Percentiles rank a stretch among this genome's conserved stretches.
Conservation (phyloP, 1,140 invertebrate genomes). For the Trichonephila inaurata region DNA sequence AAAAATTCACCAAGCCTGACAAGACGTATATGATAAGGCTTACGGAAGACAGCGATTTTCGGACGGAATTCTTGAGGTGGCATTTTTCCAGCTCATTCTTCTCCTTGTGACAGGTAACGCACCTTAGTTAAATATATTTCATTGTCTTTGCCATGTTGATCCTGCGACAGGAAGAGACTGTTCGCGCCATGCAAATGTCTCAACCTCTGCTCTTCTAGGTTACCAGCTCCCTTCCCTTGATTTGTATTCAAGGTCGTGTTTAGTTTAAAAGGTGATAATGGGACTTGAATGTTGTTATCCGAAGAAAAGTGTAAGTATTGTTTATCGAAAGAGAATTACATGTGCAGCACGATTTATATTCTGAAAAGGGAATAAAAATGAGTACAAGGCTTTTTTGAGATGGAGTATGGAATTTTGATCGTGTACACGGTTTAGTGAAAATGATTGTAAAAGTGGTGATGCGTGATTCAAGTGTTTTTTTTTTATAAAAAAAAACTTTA, state of each 20-base stretch:
- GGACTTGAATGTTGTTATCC: not conserved
- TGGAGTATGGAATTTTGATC: not conserved
- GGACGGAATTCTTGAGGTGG: conserved; percentile 21
- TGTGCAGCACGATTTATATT: not conserved
- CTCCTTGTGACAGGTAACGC: conserved; percentile 30
- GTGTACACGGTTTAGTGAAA: not conserved
- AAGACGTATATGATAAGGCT: not conserved
- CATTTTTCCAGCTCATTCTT: conserved; percentile 51
- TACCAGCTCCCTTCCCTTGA: not conserved
- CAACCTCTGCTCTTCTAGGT: not conserved
- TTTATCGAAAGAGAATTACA: not conserved
- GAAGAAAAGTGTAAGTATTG: not conserved
- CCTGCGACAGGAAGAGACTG: not conserved
- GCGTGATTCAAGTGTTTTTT: too few relatives aligned
- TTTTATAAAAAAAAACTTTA: too few relatives aligned
- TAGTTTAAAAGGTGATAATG: not conserved
- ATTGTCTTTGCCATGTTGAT: conserved; percentile 35
- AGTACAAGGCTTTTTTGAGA: not conserved
- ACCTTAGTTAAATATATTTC: conserved; percentile 57
- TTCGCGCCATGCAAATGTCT: not conserved
- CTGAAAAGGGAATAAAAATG: not conserved
- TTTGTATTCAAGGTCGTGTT: not conserved
- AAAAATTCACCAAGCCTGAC: not conserved
- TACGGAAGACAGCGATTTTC: conserved; percentile 3
- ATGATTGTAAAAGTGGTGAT: not conserved